Evolutionary conservation across 2,797 vertebrate genomes (phyloP), one percentile per base, ranked within the genome.

Genomic region (Hozukius guyotensis): DNA sequence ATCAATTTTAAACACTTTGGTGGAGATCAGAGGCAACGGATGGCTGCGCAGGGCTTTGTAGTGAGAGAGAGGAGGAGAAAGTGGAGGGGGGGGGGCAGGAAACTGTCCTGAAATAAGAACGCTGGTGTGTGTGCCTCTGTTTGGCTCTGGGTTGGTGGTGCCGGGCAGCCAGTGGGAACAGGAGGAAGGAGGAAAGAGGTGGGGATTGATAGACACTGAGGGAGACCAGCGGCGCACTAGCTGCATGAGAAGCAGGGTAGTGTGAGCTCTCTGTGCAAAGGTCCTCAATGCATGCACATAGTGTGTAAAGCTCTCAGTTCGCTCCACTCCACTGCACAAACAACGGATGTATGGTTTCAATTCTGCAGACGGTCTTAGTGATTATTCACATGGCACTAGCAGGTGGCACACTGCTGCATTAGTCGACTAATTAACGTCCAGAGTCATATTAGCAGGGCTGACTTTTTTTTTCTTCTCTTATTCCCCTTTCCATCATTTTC

Each of bases 1-100:
- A 95, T 95, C 87, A 93, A 93, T 95, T 94, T 93, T 92, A 86
- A 90, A 93, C 78, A 90, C 87, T 92, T 89, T 87, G 80, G 77
- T 75, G 62, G 82, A 89, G 91, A 93, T 95, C 87, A 91, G 90
- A 94, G 75, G 85, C 81, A 64, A 63, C 14, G 73, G 42, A 79
- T 88, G 83, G 78, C 84, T 83, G 82, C 3, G 25, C 42, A 27
- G 74, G 70, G 84, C 68, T 87, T 90, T 85, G 70, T 70, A 87
- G 81, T 5, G 59, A 82, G 78, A 65, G 62, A 68, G 78, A 64
- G 29, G 59, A 57, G 34, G 79, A 80, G 83, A 81, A 65, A 59
- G 77, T 46, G 68, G 77, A 72, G 72, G 29, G 59, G 52, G 1
- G 2, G 36, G 69, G 56, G 78, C 49, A 79, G 78, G 73, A 80